These are phyloP conservation scores for Bombus confusus DNA, from an alignment of 1,140 invertebrate genomes.

Conservation along the genomic window DNA sequence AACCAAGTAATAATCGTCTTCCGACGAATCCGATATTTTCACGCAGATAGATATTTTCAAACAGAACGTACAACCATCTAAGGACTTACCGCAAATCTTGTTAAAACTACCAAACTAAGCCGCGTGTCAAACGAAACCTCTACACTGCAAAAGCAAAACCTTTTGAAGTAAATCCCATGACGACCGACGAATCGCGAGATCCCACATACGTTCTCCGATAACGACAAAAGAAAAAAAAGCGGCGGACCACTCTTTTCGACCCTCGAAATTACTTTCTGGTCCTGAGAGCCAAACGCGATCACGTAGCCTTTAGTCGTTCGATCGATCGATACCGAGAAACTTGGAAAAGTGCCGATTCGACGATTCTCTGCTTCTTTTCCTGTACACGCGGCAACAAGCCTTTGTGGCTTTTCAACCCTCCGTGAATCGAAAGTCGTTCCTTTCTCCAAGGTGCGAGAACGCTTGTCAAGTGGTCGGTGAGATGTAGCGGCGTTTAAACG, in stretches of 20 bases:
- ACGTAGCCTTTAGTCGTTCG: background rate
- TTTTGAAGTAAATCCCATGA: background rate
- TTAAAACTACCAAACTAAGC: background rate
- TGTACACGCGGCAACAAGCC: background rate
- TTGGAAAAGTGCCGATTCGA: background rate
- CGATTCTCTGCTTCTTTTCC: background rate
- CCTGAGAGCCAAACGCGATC: background rate
- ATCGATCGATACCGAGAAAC: background rate
- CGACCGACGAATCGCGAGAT: background rate
- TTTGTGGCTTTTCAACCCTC: background rate
- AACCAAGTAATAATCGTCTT: background rate
- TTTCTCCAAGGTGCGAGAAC: background rate
- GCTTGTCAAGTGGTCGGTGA: conserved; percentile 11
- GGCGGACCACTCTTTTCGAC: background rate
- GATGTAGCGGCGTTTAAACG: background rate
- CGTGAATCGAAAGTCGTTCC: background rate
- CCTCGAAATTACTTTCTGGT: background rate
- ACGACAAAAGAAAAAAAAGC: too few relatives aligned
- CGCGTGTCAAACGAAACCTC: background rate
- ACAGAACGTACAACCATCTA: background rate
- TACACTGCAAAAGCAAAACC: too few relatives aligned
- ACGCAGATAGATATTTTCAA: background rate
- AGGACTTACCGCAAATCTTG: too few relatives aligned
- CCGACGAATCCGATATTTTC: background rate
- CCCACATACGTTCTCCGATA: background rate